Base-by-base conservation (phyloP, 2,888 invertebrate genomes). In the Nesidiocoris tenuis region DNA sequence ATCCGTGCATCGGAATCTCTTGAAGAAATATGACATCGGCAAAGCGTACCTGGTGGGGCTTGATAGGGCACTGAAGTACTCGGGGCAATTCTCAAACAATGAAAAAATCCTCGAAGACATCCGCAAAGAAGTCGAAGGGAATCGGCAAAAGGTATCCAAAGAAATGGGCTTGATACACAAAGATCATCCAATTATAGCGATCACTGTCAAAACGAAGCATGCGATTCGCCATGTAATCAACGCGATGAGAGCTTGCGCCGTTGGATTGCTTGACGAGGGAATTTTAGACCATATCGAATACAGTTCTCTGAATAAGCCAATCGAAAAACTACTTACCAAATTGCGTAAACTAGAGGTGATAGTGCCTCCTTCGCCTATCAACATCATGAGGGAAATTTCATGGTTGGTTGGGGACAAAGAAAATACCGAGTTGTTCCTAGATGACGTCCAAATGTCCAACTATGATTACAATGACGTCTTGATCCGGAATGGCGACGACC, bases 201-300 rank as follows among this genome's bases (percentile, higher is more conserved):
- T 74, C n/a, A 74, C 74, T 2, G 74, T 74, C 22, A 74, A 74
- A 65, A 74, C 74, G 1, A 74, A 74, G 21, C 74, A 74, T 18
- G 74, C 74, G 1, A 64, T 74, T 23, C 21, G 65, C 2, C 64
- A 74, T 24, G 74, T 74, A 17, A 56, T 74, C 23, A 74, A 74
- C 24, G 24, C 22, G 9, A 74, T 74, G 57, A 56, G 55, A 9
- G 74, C 64, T n/a, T 74, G 74, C 24, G 56, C 57, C 12, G 12
- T 2, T 56, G 65, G 59, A n/a, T 5, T 74, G 65, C 64, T 64
- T 25, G 39, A 54, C 23, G 74, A 74, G 23, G 74, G 74, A 9
- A 74, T 74, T 23, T 23, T 74, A 1, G 74, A 74, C 19, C 56
- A 1, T 24, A 74, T 65, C 9, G 74, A 74, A 21, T 57, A 22